These are phyloP conservation scores for Gandaritis pyraliata DNA, from an alignment of 2,888 invertebrate species.

Conservation along the genomic window DNA sequence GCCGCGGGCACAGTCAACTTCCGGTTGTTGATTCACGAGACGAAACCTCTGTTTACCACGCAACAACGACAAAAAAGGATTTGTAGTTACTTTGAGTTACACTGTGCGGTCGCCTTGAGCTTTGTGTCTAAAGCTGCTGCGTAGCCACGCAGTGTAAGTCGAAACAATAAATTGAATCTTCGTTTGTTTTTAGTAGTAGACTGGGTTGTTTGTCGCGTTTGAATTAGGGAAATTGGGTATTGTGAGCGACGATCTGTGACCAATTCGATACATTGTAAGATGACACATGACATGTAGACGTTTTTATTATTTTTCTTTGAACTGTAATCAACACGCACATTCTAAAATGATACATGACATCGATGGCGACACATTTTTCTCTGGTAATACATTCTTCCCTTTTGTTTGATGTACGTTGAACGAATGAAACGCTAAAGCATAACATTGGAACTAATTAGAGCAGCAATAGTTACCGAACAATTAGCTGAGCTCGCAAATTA, in stretches of 20 bases:
- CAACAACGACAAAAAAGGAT: too few species aligned
- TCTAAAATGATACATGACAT: too few species aligned
- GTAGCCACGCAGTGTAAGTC: too few species aligned
- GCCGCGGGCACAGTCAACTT: conserved; percentile 69
- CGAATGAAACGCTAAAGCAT: not conserved
- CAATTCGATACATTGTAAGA: conserved; percentile 9
- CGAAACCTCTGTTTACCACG: conserved; percentile 39
- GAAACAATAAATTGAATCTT: too few species aligned
- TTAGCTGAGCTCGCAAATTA: conserved; percentile 21
- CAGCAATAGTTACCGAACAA: conserved; percentile 12
- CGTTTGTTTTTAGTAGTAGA: too few species aligned
- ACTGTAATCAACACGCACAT: too few species aligned
- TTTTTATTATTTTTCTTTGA: not conserved
- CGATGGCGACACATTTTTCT: too few species aligned
- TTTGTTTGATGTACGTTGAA: not conserved
- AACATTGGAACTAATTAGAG: conserved; percentile 3
- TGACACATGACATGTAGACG: not conserved
- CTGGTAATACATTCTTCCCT: too few species aligned
- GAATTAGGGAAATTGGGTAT: conserved; percentile 38
- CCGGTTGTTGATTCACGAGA: conserved; percentile 57
- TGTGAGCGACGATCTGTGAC: conserved; percentile 27
- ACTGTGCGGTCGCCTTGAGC: too few species aligned
- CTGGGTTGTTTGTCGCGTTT: conserved; percentile 38
- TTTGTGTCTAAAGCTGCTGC: too few species aligned
- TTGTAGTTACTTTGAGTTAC: too few species aligned